A percentile compares a stretch with the other conserved stretches of the same genome.
phyloP scores from a whole-genome alignment of 2,113 vertebrate genomes.

The Sminthopsis crassicaudata region DNA sequence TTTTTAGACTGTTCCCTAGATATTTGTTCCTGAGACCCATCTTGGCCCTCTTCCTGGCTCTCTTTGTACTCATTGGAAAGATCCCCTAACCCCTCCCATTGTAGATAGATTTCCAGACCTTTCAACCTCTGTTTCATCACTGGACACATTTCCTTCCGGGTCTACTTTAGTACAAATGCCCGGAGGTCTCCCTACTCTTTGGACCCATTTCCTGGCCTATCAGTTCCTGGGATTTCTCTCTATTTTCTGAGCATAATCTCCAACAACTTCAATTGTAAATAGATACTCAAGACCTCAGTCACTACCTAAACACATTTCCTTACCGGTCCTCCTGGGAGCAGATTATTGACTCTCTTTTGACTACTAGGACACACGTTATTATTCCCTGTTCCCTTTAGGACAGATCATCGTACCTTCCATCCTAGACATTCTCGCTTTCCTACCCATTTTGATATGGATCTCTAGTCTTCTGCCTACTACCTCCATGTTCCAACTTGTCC shows the following conservation, averaged over 20 bases:
- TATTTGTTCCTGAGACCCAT: neutral
- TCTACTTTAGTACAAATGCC: neutral
- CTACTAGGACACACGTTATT: no score
- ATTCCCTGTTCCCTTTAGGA: no score
- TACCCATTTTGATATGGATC: no score
- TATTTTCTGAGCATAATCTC: neutral
- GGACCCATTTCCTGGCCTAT: neutral
- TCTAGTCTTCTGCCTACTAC: no score
- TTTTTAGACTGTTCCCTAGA: neutral
- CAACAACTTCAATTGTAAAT: no score
- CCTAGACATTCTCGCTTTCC: no score
- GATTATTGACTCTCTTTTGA: no score
- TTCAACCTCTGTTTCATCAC: neutral
- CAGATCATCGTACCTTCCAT: no score
- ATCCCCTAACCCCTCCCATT: neutral
- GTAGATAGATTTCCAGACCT: neutral
- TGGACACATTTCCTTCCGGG: neutral
- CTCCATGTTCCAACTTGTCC: no score
- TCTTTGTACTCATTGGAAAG: neutral
- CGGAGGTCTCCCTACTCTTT: neutral
- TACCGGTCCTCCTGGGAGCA: no score
- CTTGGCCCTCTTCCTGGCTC: neutral
- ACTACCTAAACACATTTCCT: no score
- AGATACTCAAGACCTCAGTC: no score
- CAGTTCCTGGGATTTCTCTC: neutral